Conservation (phyloP, 2,797 vertebrate genomes). For the Oryzias sinensis region DNA sequence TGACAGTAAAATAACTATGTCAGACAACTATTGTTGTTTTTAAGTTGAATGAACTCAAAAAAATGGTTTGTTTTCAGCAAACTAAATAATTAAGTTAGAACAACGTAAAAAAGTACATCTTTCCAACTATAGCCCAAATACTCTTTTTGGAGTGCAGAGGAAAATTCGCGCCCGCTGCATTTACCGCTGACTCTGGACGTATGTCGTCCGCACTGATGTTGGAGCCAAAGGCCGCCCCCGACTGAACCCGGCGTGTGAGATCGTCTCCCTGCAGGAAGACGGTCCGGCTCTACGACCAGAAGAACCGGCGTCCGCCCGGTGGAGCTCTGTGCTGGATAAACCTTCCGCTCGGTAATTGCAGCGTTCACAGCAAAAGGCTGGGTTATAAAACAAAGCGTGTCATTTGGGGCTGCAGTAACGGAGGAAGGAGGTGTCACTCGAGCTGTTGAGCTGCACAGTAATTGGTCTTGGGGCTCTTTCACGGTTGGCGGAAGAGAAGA, state of each 20-base stretch:
- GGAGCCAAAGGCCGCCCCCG: slow-evolving; percentile 30
- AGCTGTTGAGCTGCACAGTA: slow-evolving; percentile 62
- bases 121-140: no score
- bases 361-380: slow-evolving; percentile 67
- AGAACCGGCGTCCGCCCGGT: slow-evolving; percentile 42
- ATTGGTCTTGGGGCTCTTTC: slow-evolving; percentile 76
- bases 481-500: slow-evolving; percentile 66
- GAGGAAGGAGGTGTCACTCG: slow-evolving; percentile 66
- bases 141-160: no score
- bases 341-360: slow-evolving; percentile 65
- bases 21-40: no score
- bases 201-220: slow-evolving; percentile 23
- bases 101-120: no score
- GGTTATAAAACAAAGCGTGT: slow-evolving; percentile 67
- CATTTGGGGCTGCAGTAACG: slow-evolving; percentile 62
- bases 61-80: no score
- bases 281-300: slow-evolving; percentile 28
- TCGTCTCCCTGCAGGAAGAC: slow-evolving; percentile 30
- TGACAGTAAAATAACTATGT: no score
- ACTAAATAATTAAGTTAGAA: no score
- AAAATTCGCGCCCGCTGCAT: slow-evolving; percentile 29
- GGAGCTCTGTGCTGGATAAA: slow-evolving; percentile 54
- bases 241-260: slow-evolving; percentile 30
- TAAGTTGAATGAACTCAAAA: no score
- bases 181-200: slow-evolving; percentile 39